Evolutionary conservation across 2,113 vertebrate species (phyloP).

Genomic region (Triplophysa rosa): DNA sequence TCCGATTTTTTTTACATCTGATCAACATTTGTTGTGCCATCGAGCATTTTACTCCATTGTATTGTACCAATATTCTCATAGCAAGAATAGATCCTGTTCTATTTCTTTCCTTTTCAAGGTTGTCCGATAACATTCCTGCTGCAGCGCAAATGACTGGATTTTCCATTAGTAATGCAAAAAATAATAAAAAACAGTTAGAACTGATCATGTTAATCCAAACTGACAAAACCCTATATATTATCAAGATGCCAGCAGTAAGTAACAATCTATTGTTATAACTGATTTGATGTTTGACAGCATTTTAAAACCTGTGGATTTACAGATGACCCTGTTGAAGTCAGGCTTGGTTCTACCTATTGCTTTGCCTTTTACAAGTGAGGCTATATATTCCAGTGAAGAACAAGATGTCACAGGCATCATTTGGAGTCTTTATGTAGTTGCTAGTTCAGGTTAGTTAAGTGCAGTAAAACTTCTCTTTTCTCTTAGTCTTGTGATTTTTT

Average conservation of each 20-base stretch:
- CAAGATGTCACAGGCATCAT: not conserved
- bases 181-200: slow-evolving; percentile 67
- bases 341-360: slow-evolving; percentile 69
- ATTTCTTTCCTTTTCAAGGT: slow-evolving; percentile 61
- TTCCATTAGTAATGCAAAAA: slow-evolving; percentile 59
- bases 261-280: not conserved
- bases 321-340: slow-evolving; percentile 71
- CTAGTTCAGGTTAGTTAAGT: not conserved
- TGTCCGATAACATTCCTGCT: slow-evolving; percentile 60
- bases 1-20: no score
- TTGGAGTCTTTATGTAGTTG: not conserved
- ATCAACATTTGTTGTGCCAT: no score
- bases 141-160: slow-evolving; percentile 60
- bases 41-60: no score
- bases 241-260: slow-evolving; percentile 74
- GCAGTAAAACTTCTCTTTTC: not conserved
- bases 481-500: not conserved
- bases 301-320: slow-evolving; percentile 30
- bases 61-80: no score
- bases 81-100: no score
- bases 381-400: not conserved
- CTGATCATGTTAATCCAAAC: slow-evolving; percentile 70
- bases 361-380: slow-evolving; percentile 64
- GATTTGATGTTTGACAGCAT: not conserved
- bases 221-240: slow-evolving; percentile 70